A percentile compares a stretch with the other conserved stretches of the same genome.
These are phyloP conservation scores for Tholera decimalis DNA, from an alignment of 2,888 invertebrate genomes.

Conservation along the genomic window DNA sequence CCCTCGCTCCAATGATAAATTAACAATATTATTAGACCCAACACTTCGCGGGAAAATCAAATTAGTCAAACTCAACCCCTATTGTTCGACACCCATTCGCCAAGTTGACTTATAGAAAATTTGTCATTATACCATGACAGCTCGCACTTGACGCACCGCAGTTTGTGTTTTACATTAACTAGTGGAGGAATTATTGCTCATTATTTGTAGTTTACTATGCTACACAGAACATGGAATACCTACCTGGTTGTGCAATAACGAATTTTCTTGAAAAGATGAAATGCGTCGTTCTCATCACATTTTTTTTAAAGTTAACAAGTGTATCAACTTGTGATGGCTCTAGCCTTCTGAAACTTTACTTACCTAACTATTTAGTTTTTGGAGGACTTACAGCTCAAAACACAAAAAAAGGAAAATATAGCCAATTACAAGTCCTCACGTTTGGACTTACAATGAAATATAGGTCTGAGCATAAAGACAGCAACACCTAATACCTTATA, in stretches of 20 bases:
- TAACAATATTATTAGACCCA: slow-evolving; percentile 83
- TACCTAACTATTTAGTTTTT: no score
- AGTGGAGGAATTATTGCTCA: slow-evolving; percentile 83
- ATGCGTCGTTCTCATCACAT: no score
- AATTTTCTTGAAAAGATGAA: no score
- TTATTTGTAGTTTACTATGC: slow-evolving; percentile 80
- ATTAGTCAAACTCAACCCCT: slow-evolving; percentile 78
- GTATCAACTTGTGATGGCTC: no score
- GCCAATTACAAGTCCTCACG: no score
- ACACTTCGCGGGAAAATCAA: slow-evolving; percentile 76
- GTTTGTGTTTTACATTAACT: slow-evolving; percentile 77
- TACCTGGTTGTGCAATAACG: background rate
- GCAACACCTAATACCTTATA: no score
- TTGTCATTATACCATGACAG: slow-evolving; percentile 74
- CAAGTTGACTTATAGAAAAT: slow-evolving; percentile 75
- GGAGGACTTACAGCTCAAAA: no score
- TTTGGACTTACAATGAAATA: no score
- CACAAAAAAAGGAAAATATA: no score
- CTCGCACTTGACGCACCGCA: slow-evolving; percentile 65
- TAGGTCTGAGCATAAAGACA: no score
- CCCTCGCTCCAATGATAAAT: slow-evolving; percentile 83
- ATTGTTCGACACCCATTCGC: slow-evolving; percentile 51
- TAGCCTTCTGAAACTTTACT: no score
- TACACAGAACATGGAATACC: background rate
- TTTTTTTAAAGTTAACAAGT: no score